Evolutionary conservation across 2,888 invertebrate species (phyloP).

Genomic region (Cryptosula pallasiana): DNA sequence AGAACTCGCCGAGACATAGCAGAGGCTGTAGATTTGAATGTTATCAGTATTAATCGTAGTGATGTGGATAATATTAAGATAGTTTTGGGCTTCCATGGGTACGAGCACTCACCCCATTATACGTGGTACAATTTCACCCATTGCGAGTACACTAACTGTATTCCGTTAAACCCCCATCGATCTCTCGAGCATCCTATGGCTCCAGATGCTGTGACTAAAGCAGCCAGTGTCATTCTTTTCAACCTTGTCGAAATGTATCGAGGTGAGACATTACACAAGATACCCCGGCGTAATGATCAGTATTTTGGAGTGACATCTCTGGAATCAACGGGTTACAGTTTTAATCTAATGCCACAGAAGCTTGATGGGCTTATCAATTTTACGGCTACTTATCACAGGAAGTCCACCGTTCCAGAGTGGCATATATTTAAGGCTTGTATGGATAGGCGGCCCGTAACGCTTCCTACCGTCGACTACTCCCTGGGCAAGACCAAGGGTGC

Average conservation of each 20-base stretch:
- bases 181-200: not conserved
- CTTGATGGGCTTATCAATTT: conserved; percentile 12
- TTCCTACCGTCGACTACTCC: not conserved
- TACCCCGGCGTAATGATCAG: conserved; percentile 8
- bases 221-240: conserved; percentile 15
- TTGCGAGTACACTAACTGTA: conserved; percentile 20
- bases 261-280: not conserved
- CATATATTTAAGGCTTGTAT: conserved; percentile 21
- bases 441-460: not conserved
- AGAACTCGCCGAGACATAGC: conserved; percentile 6
- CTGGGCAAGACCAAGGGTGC: conserved; percentile 6
- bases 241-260: conserved; percentile 16
- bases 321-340: conserved; percentile 9
- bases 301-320: conserved; percentile 19
- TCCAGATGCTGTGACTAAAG: not conserved
- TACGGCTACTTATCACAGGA: not conserved
- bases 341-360: not conserved
- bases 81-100: conserved; percentile 2
- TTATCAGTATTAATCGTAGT: conserved; percentile 1
- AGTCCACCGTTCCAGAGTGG: conserved; percentile 19
- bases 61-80: conserved; percentile 18
- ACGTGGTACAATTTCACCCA: conserved; percentile 22
- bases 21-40: not conserved
- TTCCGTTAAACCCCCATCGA: conserved; percentile 9
- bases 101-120: conserved; percentile 21